Evolutionary conservation across 2,888 invertebrate species (phyloP).

Genomic region (Archaeoteleia sp.): DNA sequence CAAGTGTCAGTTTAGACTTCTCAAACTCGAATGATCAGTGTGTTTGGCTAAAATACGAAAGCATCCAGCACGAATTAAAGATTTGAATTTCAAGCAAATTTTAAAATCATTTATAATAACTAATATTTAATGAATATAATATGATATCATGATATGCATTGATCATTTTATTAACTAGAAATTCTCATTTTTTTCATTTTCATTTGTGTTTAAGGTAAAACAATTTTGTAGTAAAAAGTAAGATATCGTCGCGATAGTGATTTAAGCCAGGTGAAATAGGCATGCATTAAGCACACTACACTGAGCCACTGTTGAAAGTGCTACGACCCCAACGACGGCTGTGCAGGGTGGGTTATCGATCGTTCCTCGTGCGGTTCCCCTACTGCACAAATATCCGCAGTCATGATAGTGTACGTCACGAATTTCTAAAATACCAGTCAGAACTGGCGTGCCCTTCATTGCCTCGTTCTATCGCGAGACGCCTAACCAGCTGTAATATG

Average conservation of each 20-base stretch:
- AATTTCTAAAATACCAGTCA: conserved; percentile 51
- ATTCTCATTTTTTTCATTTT: conserved; percentile 14
- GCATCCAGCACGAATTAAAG: too few species aligned
- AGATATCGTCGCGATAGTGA: conserved; percentile 28
- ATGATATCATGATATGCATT: too few species aligned
- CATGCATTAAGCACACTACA: conserved; percentile 31
- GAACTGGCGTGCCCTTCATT: conserved; percentile 41
- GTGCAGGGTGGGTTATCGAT: conserved; percentile 67
- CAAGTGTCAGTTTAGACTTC: too few species aligned
- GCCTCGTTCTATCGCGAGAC: conserved; percentile 27
- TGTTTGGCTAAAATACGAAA: too few species aligned
- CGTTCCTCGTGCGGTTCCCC: conserved; percentile 56
- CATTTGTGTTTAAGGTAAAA: conserved; percentile 9
- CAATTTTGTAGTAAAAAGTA: too few species aligned
- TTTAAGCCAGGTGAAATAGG: conserved; percentile 34
- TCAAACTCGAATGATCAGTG: too few species aligned
- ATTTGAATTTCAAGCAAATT: too few species aligned
- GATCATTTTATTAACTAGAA: too few species aligned
- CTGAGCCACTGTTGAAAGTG: conserved; percentile 54
- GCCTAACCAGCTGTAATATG: conserved; percentile 18
- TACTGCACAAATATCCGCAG: conserved; percentile 66
- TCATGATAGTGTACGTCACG: conserved; percentile 56
- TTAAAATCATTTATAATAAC: too few species aligned
- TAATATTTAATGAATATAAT: too few species aligned
- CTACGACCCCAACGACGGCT: conserved; percentile 57